Evolutionary conservation across 2,888 invertebrate genomes (phyloP), one percentile per base, ranked within the genome.

Genomic region (Drosophila parthenogenetica): DNA sequence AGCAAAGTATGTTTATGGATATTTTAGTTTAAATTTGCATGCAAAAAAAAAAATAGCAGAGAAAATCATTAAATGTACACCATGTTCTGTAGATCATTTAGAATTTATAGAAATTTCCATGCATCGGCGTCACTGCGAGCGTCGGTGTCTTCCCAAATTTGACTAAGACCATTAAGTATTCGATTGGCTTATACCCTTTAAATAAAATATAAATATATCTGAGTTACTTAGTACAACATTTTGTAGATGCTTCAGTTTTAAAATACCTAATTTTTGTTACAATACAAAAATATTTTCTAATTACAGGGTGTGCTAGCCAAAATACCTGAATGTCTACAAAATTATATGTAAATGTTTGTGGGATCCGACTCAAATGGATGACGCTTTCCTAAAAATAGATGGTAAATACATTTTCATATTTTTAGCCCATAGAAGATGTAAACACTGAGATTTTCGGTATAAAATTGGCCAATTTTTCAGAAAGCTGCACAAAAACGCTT

Each of bases 321-420:
- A 11, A 25, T 17, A 16, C 39, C 25, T 37, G 50, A 35, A 55
- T 29, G 46, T 37, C 40, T 25, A 40, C 48, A 53, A 40, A 10
- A 51, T 53, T 16, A 60, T 64, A 59, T 55, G 32, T 50, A 64
- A 70, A 57, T 60, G 59, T 32, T 55, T 62, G 40, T 50, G 49
- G 68, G 69, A 60, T 64, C 60, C 40, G 63, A 81, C 61, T 80
- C 59, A 70, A 69, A 46, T 69, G 72, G 54, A 86, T 85, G 85
- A 87, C 85, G 89, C 81, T 74, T 55, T 49, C 55, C 87, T 89
- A 89, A 78, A 88, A 73, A 81, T 89, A 89, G 85, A 73, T 54
- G 55, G 63, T 60, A 71, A 87, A 87, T 77, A 86, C 70, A 87
- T 79, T 81, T 80, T 89, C 72, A 89, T 89, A 89, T 89, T 89